These are phyloP conservation scores for Acronicta aceris DNA, from an alignment of 2,888 invertebrate species.

Conservation along the genomic window DNA sequence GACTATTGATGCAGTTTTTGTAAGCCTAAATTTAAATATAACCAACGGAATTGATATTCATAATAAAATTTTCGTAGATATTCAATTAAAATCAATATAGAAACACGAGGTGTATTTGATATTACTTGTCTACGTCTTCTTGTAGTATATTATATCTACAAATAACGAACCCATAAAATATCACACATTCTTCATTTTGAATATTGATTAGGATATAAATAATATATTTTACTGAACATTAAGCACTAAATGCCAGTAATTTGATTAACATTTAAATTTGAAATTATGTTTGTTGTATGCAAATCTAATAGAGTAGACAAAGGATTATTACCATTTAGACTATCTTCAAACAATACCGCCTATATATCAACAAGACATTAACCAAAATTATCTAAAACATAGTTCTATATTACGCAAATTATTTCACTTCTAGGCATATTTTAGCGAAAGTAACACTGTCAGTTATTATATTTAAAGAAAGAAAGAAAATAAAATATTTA, in stretches of 20 bases:
- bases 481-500: too few species aligned
- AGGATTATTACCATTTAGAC: conserved; percentile 59
- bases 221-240: conserved; percentile 45
- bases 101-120: not conserved
- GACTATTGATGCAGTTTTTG: too few species aligned
- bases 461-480: too few species aligned
- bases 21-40: too few species aligned
- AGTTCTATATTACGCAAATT: conserved; percentile 24
- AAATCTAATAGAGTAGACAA: conserved; percentile 56
- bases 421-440: conserved; percentile 12
- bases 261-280: conserved; percentile 59
- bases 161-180: conserved; percentile 10
- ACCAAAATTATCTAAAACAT: conserved; percentile 47
- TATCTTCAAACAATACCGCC: conserved; percentile 59
- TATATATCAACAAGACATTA: conserved; percentile 50
- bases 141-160: not conserved
- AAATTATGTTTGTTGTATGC: conserved; percentile 56
- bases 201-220: conserved; percentile 32
- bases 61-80: too few species aligned
- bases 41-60: too few species aligned
- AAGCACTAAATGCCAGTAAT: conserved; percentile 53
- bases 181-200: conserved; percentile 15
- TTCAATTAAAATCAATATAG: not conserved
- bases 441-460: too few species aligned
- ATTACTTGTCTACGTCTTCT: not conserved